Evolutionary conservation across 2,113 vertebrate species (phyloP), one percentile per base, ranked within the genome.

Genomic region (Probosciger aterrimus): DNA sequence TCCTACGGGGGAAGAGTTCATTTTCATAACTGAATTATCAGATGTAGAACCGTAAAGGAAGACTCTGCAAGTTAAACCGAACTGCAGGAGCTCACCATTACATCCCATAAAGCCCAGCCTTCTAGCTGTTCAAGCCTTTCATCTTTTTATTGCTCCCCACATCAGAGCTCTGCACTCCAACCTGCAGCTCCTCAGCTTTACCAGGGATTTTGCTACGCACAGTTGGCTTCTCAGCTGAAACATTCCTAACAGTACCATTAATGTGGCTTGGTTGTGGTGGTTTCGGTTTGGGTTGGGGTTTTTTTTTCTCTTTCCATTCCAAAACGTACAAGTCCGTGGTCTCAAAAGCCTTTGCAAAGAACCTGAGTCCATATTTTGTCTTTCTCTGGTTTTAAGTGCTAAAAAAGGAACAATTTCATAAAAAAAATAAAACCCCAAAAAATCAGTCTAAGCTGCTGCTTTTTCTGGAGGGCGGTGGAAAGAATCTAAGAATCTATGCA

Each of bases 1-100:
- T 81, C 63, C 64, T 57, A 0, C 35, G 94, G 95, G 86, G 79
- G 91, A 94, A 94, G 75, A 91, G 43, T 68, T 90, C 23, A 52
- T 88, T 95, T 90, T 95, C 69, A 37, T 77, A 65, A 88, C 76
- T 30, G 47, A 92, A 79, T 79, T 59, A 86, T 88, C 77, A 92
- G 88, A 76, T 76, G 39, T 73, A 73, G 68, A 92, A 91, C 70
- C 20, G 30, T 52, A 91, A 71, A 57, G 73, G 59, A 91, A 67
- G 39, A 37, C n/a, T 46, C 62, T 35, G 14, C 1, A 4, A 91
- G 16, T 62, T 64, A 86, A 64, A 9, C 15, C 63, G 53, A 89
- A 62, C 49, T 41, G 6, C 25, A n/a, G 53, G 23, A 88, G 52
- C 24, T 88, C 60, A 90, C 67, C 94, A 90, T 78, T 88, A 71